Base-by-base conservation (phyloP, 1,140 invertebrate species). In the Bombus turneri region DNA sequence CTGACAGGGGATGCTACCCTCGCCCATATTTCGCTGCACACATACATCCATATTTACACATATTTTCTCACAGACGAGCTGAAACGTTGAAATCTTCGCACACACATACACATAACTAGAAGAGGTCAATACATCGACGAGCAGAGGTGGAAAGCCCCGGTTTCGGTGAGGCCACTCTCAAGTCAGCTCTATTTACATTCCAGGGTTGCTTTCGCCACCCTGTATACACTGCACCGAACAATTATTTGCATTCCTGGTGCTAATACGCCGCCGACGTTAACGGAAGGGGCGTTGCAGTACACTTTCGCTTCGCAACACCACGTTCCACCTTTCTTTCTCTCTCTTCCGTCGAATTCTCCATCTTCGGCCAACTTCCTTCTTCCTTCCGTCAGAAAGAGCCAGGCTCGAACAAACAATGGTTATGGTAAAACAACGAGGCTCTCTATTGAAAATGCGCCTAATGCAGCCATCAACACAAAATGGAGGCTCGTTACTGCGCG, bases 171-270 rank as follows among this genome's bases (percentile, higher is more conserved):
- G 83, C 62, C 75, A 78, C 83, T 62, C 37, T 34, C 69, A 88
- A 91, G 89, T 91, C 91, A 91, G 91, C 86, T 94, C 92, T 94
- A 94, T 94, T 94, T 94, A 91, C 93, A 94, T 94, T 93, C 94
- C 92, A 86, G 82, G 85, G 86, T 88, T 90, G 89, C 87, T 90
- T 92, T 93, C 88, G 86, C 88, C 92, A 86, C 89, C 91, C 89
- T 89, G 90, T 92, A 91, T 88, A 90, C 91, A 71, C 75, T 86
- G 89, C 87, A 80, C 75, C 91, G 87, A 94, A 94, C 91, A 94
- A 94, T 95, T 94, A 94, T 95, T 95, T 94, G 92, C 93, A 94
- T 94, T 95, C 93, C 88, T 88, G 82, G 90, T 76, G 86, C 88
- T 90, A 90, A 90, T 90, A 90, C 86, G 78, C 77, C 66, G 81